Base-by-base conservation (phyloP, 2,888 invertebrate genomes). In the Lycophotia porphyrea region DNA sequence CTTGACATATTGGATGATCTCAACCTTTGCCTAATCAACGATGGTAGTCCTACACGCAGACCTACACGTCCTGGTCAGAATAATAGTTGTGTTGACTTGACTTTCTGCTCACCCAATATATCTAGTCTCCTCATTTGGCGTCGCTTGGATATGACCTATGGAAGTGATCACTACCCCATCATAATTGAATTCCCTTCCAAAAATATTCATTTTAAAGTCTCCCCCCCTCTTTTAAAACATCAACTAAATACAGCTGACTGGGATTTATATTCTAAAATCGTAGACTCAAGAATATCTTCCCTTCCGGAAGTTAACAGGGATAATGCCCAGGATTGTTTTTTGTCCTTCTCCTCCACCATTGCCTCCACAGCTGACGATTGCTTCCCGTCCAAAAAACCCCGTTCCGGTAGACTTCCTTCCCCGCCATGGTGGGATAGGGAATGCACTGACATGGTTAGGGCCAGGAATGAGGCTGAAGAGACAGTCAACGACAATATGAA, bases 31-130 rank as follows among this genome's bases (percentile, higher is more conserved):
- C 21, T 58, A 24, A 70, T 61, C 9, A 47, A 70, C 18, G 61
- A 70, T 4, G 70, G 47, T 13, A 63, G 47, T 21, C 13, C 52
- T 1, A 71, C 71, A 27, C 71, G 71, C 21, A 64, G 39, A 39
- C 31, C 71, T 52, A 27, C 24, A 5, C 42, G 42, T 42, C 24
- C 24, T 42, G 71, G 64, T 8, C 71, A 71, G 52, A 71, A 15
- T 27, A 63, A 8, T 5, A 64, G 71, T n/a, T 71, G 64, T 71
- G 64, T 71, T 52, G 70, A 71, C 13, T 18, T 70, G 11, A 61
- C 60, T 0, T 61, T 70, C 13, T 71, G 61, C 31, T 71, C 70
- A 0, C 47, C 60, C 15, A 36, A 11, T 36, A 27, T 47, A 1
- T 24, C 49, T 9, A 49, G 71, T 21, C 36, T 47, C 1, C n/a